A percentile compares a stretch with the other conserved stretches of the same genome.
Conservation (phyloP, 2,113 vertebrate genomes). For the Carassius auratus region DNA sequence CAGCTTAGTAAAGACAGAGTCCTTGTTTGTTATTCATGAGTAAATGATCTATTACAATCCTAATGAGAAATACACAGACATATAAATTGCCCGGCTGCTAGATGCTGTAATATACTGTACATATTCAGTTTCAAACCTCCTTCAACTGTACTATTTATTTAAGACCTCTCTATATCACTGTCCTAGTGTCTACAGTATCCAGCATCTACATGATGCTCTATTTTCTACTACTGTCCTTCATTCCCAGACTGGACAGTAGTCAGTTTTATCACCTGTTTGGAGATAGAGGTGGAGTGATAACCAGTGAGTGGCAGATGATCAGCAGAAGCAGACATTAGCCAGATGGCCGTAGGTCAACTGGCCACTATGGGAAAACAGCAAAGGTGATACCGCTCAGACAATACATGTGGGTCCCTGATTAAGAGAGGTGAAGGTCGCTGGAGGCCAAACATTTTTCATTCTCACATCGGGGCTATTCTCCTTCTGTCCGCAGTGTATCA, state of each 20-base stretch:
- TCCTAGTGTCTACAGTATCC: slow-evolving; percentile 10
- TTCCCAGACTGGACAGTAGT: slow-evolving; percentile 57
- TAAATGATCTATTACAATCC: neutral
- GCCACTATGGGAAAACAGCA: slow-evolving; percentile 57
- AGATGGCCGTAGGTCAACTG: slow-evolving; percentile 64
- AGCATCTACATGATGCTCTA: slow-evolving; percentile 19
- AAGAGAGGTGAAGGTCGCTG: slow-evolving; percentile 65
- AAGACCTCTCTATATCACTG: neutral
- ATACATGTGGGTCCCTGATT: slow-evolving; percentile 57
- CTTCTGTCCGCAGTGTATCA: slow-evolving; percentile 63
- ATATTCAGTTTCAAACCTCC: neutral
- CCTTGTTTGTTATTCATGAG: neutral
- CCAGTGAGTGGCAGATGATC: slow-evolving; percentile 72
- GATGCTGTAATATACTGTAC: neutral
- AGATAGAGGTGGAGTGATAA: slow-evolving; percentile 64
- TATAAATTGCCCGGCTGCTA: neutral
- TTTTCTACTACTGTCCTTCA: slow-evolving; percentile 44
- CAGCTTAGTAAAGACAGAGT: neutral
- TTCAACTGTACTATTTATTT: neutral
- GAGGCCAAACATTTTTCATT: slow-evolving; percentile 58
- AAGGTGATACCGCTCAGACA: slow-evolving; percentile 61
- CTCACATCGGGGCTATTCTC: slow-evolving; percentile 58
- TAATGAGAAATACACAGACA: neutral
- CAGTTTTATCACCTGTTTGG: slow-evolving; percentile 65
- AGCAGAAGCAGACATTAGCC: slow-evolving; percentile 72